Base-by-base conservation (phyloP, 2,797 vertebrate species). In the Monodelphis domestica region DNA sequence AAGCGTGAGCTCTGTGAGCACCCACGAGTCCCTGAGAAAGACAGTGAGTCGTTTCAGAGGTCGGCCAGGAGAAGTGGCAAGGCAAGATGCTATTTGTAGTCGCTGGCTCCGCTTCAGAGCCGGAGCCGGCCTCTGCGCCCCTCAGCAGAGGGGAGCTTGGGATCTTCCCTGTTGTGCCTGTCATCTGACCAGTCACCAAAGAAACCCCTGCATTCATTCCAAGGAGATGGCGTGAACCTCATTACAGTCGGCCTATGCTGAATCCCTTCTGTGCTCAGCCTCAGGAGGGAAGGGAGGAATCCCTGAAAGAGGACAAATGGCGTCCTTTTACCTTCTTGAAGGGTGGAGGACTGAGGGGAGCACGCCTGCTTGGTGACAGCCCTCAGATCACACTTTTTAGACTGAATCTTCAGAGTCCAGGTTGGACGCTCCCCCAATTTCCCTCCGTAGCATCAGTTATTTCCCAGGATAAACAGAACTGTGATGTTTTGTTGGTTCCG, bases 381-480 rank as follows among this genome's bases (percentile, higher is more conserved):
- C 55, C 30, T 90, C 92, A 93, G 89, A 84, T 89, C n/a, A n/a
- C 88, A 89, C 95, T 78, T 28, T 89, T 4, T 93, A n/a, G 87
- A 54, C 29, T 38, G 50, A 63, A 21, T 94, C 63, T 87, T 57
- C 87, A 84, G 2, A 95, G 50, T 51, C 95, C 91, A 9, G 88
- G 84, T 89, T 45, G 2, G 24, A 59, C 84, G 10, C 89, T 89
- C 91, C 54, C 55, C 3, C 56, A 88, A 17, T 24, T 30, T 63
- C 90, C 92, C 57, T 96, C 15, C 33, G 63, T 78, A 57, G 30
- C 0, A 59, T 38, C 90, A 45, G n/a, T 94, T 91, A 93, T 88
- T 89, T 90, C 12, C 95, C 21, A 93, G 91, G 94, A 91, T 89
- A 90, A 90, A 92, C 50, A 10, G 90, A 14, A 0, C 5, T 38